Evolutionary conservation across 64 coral and sea anemone species (phyloP).

Genomic region (Stichodactyla mertensii): DNA sequence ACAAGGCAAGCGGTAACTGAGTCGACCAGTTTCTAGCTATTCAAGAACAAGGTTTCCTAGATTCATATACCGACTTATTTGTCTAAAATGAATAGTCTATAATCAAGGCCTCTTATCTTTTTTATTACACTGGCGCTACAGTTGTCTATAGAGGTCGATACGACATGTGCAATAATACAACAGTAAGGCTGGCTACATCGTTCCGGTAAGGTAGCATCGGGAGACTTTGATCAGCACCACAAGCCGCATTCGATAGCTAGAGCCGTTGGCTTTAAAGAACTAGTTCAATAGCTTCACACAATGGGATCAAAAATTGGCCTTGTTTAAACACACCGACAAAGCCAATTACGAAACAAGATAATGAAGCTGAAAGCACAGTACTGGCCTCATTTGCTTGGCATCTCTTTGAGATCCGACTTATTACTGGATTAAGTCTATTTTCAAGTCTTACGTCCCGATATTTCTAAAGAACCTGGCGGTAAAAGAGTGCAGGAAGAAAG

Average conservation of each 20-base stretch:
- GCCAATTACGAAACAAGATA: neutral
- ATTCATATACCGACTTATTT: neutral
- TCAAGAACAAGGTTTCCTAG: too few relatives aligned
- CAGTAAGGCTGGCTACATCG: neutral
- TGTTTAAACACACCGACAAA: neutral
- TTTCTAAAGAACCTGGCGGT: neutral
- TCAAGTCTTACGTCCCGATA: neutral
- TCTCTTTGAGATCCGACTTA: neutral
- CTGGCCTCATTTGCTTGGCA: neutral
- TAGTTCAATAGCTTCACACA: neutral
- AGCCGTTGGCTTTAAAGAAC: neutral
- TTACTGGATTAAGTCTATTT: slow-evolving; percentile 7
- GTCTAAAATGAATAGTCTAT: neutral
- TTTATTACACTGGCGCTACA: neutral
- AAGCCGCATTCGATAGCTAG: neutral
- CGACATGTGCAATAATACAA: neutral
- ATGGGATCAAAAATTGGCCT: neutral
- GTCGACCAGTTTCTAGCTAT: too few relatives aligned
- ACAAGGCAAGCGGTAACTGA: too few relatives aligned
- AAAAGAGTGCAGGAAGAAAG: neutral
- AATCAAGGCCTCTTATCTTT: too few relatives aligned
- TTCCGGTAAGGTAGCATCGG: neutral
- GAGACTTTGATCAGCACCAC: neutral
- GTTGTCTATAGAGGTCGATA: neutral
- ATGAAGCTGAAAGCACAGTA: neutral